phyloP scores from a whole-genome alignment of 2,113 vertebrate genomes.

The Zosterops hypoxanthus region DNA sequence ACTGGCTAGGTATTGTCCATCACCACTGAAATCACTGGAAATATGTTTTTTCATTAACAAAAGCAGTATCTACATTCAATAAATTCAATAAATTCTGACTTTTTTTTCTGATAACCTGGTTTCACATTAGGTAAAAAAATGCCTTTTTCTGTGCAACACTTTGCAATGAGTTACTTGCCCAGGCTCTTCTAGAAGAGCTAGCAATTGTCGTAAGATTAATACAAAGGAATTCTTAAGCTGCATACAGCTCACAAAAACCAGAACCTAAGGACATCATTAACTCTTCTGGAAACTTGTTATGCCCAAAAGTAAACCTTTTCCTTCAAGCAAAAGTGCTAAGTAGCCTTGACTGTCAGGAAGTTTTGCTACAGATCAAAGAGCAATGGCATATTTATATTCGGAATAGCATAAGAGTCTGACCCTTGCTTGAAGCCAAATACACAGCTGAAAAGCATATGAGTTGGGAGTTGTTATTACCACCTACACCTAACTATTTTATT shows the following conservation, averaged over 20 bases:
- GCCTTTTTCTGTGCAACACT: background rate
- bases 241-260: background rate
- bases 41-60: background rate
- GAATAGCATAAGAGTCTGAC: background rate
- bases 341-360: slow-evolving; percentile 1
- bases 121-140: background rate
- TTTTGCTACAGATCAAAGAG: slow-evolving; percentile 8
- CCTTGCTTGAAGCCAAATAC: background rate
- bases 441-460: background rate
- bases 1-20: background rate
- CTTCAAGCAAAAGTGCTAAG: slow-evolving; percentile 1
- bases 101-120: background rate
- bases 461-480: background rate
- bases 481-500: background rate
- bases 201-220: background rate
- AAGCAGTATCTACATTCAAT: background rate
- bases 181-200: background rate
- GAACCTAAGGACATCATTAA: background rate
- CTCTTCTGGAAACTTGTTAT: slow-evolving; percentile 5
- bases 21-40: background rate
- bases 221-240: background rate
- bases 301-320: background rate
- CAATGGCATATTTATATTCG: slow-evolving; percentile 1
- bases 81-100: background rate
- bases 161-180: background rate